Percentiles rank a stretch among this genome's conserved stretches.
These are phyloP conservation scores for Ophioninae sp. DNA, from an alignment of 2,888 invertebrate species.

Conservation along the genomic window DNA sequence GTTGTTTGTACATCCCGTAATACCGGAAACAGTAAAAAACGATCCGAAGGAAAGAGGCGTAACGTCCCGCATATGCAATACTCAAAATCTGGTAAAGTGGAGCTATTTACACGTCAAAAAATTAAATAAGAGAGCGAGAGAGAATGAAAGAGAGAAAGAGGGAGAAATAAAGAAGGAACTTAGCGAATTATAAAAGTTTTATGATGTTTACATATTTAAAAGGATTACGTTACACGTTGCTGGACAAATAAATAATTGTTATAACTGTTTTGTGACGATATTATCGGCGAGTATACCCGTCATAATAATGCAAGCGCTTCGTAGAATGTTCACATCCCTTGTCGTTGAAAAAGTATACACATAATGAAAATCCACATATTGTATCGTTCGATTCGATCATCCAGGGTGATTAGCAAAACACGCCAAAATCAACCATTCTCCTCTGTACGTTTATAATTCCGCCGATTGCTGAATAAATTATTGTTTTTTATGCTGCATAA, in stretches of 20 bases:
- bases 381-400: conserved; percentile 57
- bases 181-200: conserved; percentile 58
- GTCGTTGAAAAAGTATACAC: conserved; percentile 16
- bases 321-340: conserved; percentile 48
- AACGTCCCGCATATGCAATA: neutral
- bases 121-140: conserved; percentile 23
- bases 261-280: conserved; percentile 58
- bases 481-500: conserved; percentile 78
- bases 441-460: conserved; percentile 74
- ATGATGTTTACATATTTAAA: conserved; percentile 61
- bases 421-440: conserved; percentile 47
- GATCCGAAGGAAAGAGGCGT: neutral
- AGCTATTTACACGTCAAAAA: conserved; percentile 41
- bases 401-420: conserved; percentile 30
- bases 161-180: conserved; percentile 9
- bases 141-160: conserved; percentile 5
- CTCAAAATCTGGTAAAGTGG: conserved; percentile 13
- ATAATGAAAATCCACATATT: conserved; percentile 33
- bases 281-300: conserved; percentile 43
- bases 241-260: conserved; percentile 62
- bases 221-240: conserved; percentile 52
- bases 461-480: conserved; percentile 79
- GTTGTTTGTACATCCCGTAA: neutral
- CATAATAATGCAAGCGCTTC: conserved; percentile 48
- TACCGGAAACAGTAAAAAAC: neutral